These are phyloP conservation scores for Drosophila stalkeri DNA, from an alignment of 2,888 invertebrate species.

Conservation along the genomic window DNA sequence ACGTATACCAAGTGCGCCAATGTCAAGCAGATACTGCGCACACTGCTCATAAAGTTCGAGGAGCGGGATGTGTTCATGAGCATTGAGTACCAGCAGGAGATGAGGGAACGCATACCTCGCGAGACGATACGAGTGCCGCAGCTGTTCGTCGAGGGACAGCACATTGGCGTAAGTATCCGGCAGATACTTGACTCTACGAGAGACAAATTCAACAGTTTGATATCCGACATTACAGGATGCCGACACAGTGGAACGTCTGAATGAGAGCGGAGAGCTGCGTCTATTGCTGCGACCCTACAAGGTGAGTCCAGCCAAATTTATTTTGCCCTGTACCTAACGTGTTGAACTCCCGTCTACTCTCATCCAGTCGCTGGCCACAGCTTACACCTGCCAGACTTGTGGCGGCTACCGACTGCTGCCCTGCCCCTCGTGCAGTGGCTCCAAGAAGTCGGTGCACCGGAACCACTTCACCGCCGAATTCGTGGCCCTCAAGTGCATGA, in stretches of 20 bases:
- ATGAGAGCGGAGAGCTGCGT: conserved; percentile 96
- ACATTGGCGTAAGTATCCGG: conserved; percentile 89
- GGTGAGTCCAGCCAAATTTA: conserved; percentile 20
- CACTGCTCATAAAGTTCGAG: conserved; percentile 95
- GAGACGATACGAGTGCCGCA: conserved; percentile 93
- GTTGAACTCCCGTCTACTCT: background rate
- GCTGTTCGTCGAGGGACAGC: conserved; percentile 96
- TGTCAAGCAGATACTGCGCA: conserved; percentile 96
- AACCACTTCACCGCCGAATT: conserved; percentile 98
- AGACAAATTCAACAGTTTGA: background rate
- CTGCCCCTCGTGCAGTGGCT: conserved; percentile 96
- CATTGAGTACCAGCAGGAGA: conserved; percentile 94
- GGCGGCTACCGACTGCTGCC: conserved; percentile 96
- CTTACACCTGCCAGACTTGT: conserved; percentile 93
- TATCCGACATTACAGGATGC: conserved; percentile 87
- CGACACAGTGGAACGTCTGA: conserved; percentile 94
- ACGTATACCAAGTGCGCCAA: conserved; percentile 96
- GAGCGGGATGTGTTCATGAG: conserved; percentile 98
- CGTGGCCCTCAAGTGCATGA: conserved; percentile 96
- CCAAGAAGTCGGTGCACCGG: conserved; percentile 97
- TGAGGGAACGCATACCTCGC: conserved; percentile 92
- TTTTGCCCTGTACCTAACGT: background rate
- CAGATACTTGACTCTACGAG: too few species aligned
- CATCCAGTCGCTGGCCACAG: conserved; percentile 89
- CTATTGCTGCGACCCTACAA: conserved; percentile 96